These are phyloP conservation scores for Clistopyga incitator DNA, from an alignment of 2,888 invertebrate genomes.

Conservation along the genomic window DNA sequence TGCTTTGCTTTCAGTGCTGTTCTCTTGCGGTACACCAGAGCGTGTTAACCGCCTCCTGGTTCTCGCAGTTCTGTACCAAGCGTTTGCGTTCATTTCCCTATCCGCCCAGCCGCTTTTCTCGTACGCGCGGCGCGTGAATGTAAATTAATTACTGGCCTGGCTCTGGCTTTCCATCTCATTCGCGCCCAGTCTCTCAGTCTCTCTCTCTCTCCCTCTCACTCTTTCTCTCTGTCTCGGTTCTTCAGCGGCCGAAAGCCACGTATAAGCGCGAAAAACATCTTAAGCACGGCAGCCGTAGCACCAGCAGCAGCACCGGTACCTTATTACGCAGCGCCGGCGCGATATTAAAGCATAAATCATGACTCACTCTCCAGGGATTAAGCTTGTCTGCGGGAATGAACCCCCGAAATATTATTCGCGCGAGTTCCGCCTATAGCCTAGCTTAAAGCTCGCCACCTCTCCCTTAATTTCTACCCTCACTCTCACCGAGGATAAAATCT, in stretches of 20 bases:
- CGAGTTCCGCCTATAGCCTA: constrained; percentile 54
- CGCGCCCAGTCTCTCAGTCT: constrained; percentile 21
- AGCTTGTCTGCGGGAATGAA: constrained; percentile 68
- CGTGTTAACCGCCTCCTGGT: constrained; percentile 68
- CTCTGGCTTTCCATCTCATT: constrained; percentile 41
- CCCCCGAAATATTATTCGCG: constrained; percentile 67
- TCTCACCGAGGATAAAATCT: constrained; percentile 53
- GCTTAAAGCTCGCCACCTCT: constrained; percentile 6
- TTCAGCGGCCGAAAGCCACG: constrained; percentile 33
- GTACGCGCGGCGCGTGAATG: constrained; percentile 78
- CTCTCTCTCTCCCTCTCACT: constrained; percentile 41
- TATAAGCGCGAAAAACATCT: constrained; percentile 79
- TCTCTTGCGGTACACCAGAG: constrained; percentile 68
- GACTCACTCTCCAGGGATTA: constrained; percentile 79
- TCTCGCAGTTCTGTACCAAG: constrained; percentile 55
- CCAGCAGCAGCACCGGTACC: constrained; percentile 72
- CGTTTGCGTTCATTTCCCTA: constrained; percentile 70
- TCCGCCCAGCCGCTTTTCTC: constrained; percentile 73
- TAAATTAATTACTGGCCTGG: constrained; percentile 82
- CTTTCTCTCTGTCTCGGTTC: constrained; percentile 16
- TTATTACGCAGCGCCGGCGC: constrained; percentile 78
- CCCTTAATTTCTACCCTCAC: background rate
- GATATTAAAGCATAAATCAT: constrained; percentile 83
- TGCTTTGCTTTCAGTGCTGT: constrained; percentile 70
- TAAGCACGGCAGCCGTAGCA: constrained; percentile 70